Conservation (phyloP, 64 coral and sea anemone genomes). For the Montipora cactus region DNA sequence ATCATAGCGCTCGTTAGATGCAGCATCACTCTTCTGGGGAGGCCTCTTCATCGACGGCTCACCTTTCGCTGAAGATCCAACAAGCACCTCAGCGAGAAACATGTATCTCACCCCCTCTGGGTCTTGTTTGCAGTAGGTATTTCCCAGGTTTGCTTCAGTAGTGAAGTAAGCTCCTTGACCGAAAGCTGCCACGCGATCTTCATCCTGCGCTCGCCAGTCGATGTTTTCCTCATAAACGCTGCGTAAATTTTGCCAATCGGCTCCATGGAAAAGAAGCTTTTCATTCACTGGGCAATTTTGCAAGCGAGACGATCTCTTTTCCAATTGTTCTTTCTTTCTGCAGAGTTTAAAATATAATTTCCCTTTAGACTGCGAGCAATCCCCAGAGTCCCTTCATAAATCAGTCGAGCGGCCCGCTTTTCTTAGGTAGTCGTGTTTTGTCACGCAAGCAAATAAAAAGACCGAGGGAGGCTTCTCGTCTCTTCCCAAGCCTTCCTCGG, state of each 20-base stretch:
- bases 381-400: no score
- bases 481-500: no score
- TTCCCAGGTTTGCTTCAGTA: conserved; percentile 38
- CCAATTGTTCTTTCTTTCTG: not conserved
- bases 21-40: conserved; percentile 10
- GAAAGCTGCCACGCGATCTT: conserved; percentile 36
- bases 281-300: conserved; percentile 7
- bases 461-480: no score
- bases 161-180: conserved; percentile 83
- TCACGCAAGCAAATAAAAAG: no score
- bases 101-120: conserved; percentile 22
- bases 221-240: conserved; percentile 67
- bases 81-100: conserved; percentile 70
- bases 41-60: conserved; percentile 19
- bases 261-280: conserved; percentile 67
- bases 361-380: no score
- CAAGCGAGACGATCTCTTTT: not conserved
- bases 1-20: conserved; percentile 51
- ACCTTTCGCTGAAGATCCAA: conserved; percentile 58
- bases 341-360: not conserved
- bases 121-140: conserved; percentile 44
- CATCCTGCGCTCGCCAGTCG: conserved; percentile 36
- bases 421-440: no score
- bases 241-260: conserved; percentile 3
- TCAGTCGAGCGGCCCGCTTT: no score